Percentiles rank a stretch among this genome's conserved stretches.
Conservation (phyloP, 2,113 vertebrate species). For the Oncorhynchus clarkii region DNA sequence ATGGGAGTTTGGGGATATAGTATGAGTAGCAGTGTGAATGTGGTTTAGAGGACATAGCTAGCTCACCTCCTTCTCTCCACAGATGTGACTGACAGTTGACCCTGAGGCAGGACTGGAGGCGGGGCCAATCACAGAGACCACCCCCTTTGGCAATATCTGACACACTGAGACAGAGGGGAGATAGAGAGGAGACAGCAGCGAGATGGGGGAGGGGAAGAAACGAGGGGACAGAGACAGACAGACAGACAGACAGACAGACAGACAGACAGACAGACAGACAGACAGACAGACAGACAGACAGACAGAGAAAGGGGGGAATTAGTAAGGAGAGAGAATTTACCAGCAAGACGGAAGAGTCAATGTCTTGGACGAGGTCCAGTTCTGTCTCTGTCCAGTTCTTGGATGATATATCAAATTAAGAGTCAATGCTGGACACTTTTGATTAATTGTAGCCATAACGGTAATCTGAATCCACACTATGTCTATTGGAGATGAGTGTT, state of each 20-base stretch:
- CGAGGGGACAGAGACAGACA: slow-evolving; percentile 13
- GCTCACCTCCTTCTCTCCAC: slow-evolving; percentile 89
- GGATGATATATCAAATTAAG: slow-evolving; percentile 38
- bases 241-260: slow-evolving; percentile 3
- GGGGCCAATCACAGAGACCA: slow-evolving; percentile 85
- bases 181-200: slow-evolving; percentile 7
- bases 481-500: slow-evolving; percentile 36
- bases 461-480: slow-evolving; percentile 29
- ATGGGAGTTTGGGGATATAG: no score
- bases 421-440: slow-evolving; percentile 38
- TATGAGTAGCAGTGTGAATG: no score
- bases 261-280: not conserved
- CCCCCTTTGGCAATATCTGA: slow-evolving; percentile 87
- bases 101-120: slow-evolving; percentile 87
- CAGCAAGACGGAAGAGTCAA: slow-evolving; percentile 1
- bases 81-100: slow-evolving; percentile 89
- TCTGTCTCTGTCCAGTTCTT: slow-evolving; percentile 28
- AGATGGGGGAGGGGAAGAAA: not conserved
- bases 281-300: not conserved
- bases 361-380: slow-evolving; percentile 25
- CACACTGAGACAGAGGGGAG: slow-evolving; percentile 73
- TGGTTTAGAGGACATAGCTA: no score
- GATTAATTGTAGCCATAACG: slow-evolving; percentile 38
- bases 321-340: not conserved
- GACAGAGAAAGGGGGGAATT: slow-evolving; percentile 12